Base-by-base conservation (phyloP, 2,888 invertebrate species). In the Nymphalis urticae region DNA sequence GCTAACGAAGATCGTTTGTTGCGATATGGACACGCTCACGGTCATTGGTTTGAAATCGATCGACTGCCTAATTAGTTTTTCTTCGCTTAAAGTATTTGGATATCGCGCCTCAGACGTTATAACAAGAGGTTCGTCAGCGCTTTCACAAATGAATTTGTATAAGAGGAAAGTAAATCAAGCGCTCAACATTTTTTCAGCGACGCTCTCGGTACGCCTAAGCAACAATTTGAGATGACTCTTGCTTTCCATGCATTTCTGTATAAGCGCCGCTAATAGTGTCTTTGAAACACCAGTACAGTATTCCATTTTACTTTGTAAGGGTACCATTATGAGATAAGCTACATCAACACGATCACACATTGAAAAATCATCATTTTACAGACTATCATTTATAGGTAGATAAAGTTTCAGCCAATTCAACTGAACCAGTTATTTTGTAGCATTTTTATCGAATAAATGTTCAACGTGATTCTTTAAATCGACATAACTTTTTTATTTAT, bases 111-210 rank as follows among this genome's bases (percentile, higher is more conserved):
- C 99, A 66, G 98, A 98, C 66, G 98, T 98, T 78, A 99, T 96
- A 48, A 99, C 79, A 99, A 94, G 95, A 99, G 97, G 92, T 98
- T 99, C 99, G 42, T 99, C 99, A 61, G 99, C 99, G 90, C 98
- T 98, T 87, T 99, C 99, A 85, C 98, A 96, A 81, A 99, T 94
- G 92, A 99, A 99, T 94, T 98, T 98, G 89, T 99, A 99, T 81
- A 99, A 93, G 72, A 99, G 94, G 93, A 99, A 99, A 73, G 99
- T 99, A 89, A 99, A 99, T 99, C 99, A 99, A 72, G 99, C 98
- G 79, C 99, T 98, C 62, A 99, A 94, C 99, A 99, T 99, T 93
- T 99, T 98, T 87, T 99, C 99, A 27, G 99, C 99, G 9, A 99
- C 99, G 86, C 99, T 99, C 89, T 99, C 99, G 50, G 99, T 99